phyloP scores from a whole-genome alignment of 2,888 invertebrate genomes.

The Scaptomyza caliginosa region DNA sequence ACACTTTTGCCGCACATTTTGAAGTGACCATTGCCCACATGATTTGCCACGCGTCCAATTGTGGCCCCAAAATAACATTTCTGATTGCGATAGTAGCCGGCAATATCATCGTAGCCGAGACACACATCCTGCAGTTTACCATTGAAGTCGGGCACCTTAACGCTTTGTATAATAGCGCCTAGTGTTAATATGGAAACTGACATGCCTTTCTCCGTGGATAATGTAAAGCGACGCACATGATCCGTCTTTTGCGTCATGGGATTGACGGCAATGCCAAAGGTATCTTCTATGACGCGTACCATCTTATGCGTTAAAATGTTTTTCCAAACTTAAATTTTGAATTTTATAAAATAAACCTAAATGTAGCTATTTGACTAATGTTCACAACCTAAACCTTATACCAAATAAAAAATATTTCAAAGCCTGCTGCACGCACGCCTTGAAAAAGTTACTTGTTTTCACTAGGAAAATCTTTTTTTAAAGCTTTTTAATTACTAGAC shows the following conservation, averaged over 20 bases:
- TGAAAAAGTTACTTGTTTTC: not conserved
- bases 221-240: constrained; percentile 78
- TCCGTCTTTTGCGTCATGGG: constrained; percentile 74
- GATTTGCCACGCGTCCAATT: constrained; percentile 94
- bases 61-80: constrained; percentile 94
- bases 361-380: constrained; percentile 7
- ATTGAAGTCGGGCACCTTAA: constrained; percentile 90
- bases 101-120: constrained; percentile 91
- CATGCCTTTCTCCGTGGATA: constrained; percentile 74
- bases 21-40: constrained; percentile 90
- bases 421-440: constrained; percentile 25
- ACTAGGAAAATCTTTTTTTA: not conserved
- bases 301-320: constrained; percentile 45
- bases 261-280: constrained; percentile 80
- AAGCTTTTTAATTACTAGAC: too few species aligned
- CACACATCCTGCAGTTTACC: constrained; percentile 91
- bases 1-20: constrained; percentile 88
- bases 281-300: constrained; percentile 80
- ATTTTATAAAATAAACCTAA: constrained; percentile 21
- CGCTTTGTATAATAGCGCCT: constrained; percentile 91
- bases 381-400: not conserved
- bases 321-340: constrained; percentile 38
- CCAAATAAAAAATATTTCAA: not conserved
- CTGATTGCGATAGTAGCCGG: constrained; percentile 87
- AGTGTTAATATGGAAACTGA: constrained; percentile 86